Percentiles rank a stretch among this genome's conserved stretches.
These are phyloP conservation scores for Cheirogaleus medius DNA, from an alignment of 2,113 vertebrate species.

Conservation along the genomic window DNA sequence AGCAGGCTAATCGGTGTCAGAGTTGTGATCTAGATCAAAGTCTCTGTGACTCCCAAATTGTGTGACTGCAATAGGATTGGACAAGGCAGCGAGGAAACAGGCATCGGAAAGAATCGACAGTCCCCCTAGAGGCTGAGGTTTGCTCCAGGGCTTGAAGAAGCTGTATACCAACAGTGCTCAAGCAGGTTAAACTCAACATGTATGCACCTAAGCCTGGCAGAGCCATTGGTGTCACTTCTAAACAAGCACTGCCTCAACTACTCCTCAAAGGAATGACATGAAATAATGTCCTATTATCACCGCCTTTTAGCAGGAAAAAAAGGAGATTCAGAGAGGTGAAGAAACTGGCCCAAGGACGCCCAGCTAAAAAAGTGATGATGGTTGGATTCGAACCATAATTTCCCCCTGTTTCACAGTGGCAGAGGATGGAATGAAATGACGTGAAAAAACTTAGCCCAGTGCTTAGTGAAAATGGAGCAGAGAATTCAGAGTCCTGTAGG, in stretches of 20 bases:
- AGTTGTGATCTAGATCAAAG: neutral
- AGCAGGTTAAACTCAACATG: accelerated
- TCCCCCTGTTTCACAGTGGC: neutral
- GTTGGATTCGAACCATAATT: neutral
- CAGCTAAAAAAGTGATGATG: neutral
- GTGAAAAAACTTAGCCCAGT: neutral
- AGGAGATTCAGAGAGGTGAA: neutral
- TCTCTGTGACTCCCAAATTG: neutral
- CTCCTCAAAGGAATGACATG: neutral
- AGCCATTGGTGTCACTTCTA: neutral
- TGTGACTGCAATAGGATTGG: accelerated
- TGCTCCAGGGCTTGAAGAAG: neutral
- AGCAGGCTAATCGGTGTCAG: neutral
- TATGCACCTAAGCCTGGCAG: neutral
- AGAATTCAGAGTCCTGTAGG: neutral
- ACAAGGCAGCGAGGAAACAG: neutral
- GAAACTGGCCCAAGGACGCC: neutral
- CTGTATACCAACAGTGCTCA: neutral
- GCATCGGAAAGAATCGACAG: neutral
- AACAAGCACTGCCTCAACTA: neutral
- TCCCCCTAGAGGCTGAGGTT: neutral
- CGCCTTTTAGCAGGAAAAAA: neutral
- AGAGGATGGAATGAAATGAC: neutral
- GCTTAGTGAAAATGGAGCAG: neutral
- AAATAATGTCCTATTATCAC: neutral